Conservation (phyloP, 2,888 invertebrate genomes). For the Nephrocerus scutellatus region DNA sequence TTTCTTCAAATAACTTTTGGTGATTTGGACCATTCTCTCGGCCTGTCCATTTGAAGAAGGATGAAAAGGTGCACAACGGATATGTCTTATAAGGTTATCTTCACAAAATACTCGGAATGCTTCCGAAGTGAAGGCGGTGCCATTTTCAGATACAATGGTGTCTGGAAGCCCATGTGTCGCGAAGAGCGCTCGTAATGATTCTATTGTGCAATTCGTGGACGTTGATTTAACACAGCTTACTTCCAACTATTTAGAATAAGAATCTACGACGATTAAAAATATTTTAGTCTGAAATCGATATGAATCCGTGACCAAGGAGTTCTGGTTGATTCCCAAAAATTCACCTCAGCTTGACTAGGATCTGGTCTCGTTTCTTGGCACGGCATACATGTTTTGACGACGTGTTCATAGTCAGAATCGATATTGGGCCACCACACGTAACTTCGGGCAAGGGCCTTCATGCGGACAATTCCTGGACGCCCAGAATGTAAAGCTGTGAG, state of each 20-base stretch:
- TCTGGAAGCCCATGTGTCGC: slow-evolving; percentile 15
- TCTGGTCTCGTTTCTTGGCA: too few relatives aligned
- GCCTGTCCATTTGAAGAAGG: slow-evolving; percentile 10
- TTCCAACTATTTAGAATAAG: slow-evolving; percentile 18
- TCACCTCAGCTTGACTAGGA: too few relatives aligned
- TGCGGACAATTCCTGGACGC: slow-evolving; percentile 6
- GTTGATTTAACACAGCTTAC: slow-evolving; percentile 14
- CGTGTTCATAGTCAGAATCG: too few relatives aligned
- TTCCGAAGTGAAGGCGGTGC: slow-evolving; percentile 17
- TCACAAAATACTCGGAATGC: slow-evolving; percentile 14
- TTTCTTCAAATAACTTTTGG: slow-evolving; percentile 14
- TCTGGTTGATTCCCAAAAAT: too few relatives aligned
- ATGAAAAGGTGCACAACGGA: slow-evolving; percentile 16
- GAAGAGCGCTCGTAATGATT: slow-evolving; percentile 9
- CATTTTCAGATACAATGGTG: slow-evolving; percentile 15
- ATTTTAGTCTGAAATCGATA: slow-evolving; percentile 12
- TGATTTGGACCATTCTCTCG: too few relatives aligned
- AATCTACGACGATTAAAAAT: slow-evolving; percentile 14
- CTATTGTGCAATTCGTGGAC: slow-evolving; percentile 10
- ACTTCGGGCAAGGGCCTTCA: slow-evolving; percentile 4
- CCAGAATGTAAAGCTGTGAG: neutral
- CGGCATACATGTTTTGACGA: too few relatives aligned
- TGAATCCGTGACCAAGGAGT: slow-evolving; percentile 7
- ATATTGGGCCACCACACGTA: slow-evolving; percentile 10
- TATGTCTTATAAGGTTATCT: slow-evolving; percentile 16